A percentile compares a stretch with the other conserved stretches of the same genome.
phyloP scores from a whole-genome alignment of 2,113 vertebrate species.

The Chloroceryle aenea region DNA sequence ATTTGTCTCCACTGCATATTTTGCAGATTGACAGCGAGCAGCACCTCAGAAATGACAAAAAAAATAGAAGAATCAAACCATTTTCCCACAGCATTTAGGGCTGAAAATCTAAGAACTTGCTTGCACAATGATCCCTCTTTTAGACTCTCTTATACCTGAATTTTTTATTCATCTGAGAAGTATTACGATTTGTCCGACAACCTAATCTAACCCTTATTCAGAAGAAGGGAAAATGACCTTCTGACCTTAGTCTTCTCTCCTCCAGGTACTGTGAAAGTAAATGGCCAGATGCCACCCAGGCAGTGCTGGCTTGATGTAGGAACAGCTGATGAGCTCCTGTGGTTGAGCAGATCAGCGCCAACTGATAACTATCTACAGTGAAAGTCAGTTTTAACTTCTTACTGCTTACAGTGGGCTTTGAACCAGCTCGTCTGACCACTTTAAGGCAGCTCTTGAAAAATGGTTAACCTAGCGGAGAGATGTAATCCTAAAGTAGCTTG shows the following conservation, averaged over 20 bases:
- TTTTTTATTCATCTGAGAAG: neutral
- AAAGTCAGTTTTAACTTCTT: neutral
- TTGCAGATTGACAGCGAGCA: neutral
- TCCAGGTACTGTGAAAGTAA: neutral
- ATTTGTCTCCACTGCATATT: neutral
- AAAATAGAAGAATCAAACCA: neutral
- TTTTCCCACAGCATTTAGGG: neutral
- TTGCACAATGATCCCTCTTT: neutral
- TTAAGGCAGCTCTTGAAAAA: neutral
- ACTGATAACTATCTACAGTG: neutral
- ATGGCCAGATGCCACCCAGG: neutral
- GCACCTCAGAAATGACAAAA: neutral
- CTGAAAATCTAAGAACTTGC: neutral
- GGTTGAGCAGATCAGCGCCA: neutral
- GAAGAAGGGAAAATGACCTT: neutral
- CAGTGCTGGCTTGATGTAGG: neutral
- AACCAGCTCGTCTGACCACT: neutral
- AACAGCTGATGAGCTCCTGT: neutral
- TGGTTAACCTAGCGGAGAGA: neutral
- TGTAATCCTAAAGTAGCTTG: neutral
- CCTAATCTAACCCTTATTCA: neutral
- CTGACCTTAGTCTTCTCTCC: neutral
- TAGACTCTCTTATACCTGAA: neutral
- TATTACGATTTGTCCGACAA: neutral
- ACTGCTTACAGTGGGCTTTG: neutral